These are phyloP conservation scores for Subanguina moxae DNA, from an alignment of 1,140 invertebrate species.

Conservation along the genomic window DNA sequence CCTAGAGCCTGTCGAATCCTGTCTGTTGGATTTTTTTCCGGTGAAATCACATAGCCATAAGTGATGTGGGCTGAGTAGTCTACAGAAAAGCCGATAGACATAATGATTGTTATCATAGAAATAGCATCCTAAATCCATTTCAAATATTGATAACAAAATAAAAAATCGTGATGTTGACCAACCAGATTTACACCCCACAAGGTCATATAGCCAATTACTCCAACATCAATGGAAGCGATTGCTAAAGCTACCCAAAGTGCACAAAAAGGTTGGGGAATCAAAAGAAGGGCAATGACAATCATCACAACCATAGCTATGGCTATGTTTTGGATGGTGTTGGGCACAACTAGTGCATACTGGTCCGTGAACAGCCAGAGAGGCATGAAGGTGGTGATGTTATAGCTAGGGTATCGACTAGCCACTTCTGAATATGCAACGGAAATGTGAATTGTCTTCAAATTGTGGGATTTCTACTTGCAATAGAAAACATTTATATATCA, in stretches of 20 bases:
- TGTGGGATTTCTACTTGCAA: no score
- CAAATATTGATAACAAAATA: no score
- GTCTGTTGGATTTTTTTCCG: conserved; percentile 69
- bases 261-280: conserved; percentile 87
- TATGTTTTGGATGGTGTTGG: conserved; percentile 80
- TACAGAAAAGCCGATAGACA: conserved; percentile 96
- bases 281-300: conserved; percentile 91
- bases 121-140: conserved; percentile 90
- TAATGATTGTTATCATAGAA: conserved; percentile 96
- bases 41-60: conserved; percentile 86
- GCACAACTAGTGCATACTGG: conserved; percentile 59
- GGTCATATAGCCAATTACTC: conserved; percentile 92
- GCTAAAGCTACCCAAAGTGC: conserved; percentile 90
- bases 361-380: conserved; percentile 93
- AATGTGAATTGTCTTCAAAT: no score
- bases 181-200: conserved; percentile 83
- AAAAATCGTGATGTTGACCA: conserved; percentile 8
- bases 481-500: conserved; percentile 73
- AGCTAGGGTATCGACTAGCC: conserved; percentile 70
- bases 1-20: conserved; percentile 75
- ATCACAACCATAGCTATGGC: conserved; percentile 83
- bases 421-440: conserved; percentile 58
- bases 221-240: conserved; percentile 87
- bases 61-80: conserved; percentile 96
- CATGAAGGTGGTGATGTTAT: conserved; percentile 88